Evolutionary conservation across 2,888 invertebrate genomes (phyloP).

Genomic region (Bellardia bayeri): DNA sequence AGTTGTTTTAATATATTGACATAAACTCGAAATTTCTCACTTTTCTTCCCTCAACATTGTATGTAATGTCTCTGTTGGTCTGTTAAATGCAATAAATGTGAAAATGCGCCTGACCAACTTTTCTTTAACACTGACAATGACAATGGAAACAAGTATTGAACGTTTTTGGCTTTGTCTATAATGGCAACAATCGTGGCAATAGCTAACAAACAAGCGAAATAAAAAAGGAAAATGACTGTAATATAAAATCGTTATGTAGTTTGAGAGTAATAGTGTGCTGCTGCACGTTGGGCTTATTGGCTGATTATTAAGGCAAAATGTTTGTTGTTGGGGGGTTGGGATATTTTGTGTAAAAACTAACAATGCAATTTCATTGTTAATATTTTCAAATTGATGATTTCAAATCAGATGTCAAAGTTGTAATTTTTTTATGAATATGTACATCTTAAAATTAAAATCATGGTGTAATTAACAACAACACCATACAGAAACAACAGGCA

Average conservation of each 20-base stretch:
- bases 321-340: no score
- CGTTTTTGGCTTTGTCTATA: conserved; percentile 48
- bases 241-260: conserved; percentile 37
- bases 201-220: conserved; percentile 9
- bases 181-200: conserved; percentile 9
- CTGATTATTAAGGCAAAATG: neutral
- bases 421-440: no score
- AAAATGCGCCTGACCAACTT: conserved; percentile 59
- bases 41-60: neutral
- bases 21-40: no score
- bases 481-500: no score
- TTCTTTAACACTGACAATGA: conserved; percentile 68
- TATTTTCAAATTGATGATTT: no score
- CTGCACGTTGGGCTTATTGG: neutral
- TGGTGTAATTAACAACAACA: no score
- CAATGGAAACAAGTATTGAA: conserved; percentile 56
- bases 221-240: conserved; percentile 45
- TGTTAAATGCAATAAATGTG: conserved; percentile 12
- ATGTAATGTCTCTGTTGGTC: neutral
- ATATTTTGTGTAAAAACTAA: no score
- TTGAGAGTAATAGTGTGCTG: neutral
- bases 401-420: no score
- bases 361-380: no score
- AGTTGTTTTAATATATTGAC: no score
- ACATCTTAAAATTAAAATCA: no score